phyloP scores from a whole-genome alignment of 2,888 invertebrate species.

The Diarsia mendica region DNA sequence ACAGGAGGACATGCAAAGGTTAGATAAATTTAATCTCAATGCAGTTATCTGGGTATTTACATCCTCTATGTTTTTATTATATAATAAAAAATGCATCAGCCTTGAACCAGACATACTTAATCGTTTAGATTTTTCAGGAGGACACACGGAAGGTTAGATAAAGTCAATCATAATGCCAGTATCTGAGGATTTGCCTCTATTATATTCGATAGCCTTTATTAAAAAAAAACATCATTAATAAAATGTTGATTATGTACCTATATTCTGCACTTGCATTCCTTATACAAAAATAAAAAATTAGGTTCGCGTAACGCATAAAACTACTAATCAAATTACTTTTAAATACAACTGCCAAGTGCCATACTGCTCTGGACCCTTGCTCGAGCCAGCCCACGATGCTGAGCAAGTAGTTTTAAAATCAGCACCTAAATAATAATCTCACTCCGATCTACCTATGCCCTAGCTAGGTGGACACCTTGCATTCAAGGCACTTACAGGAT shows the following conservation, averaged over 20 bases:
- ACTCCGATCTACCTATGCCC: too few relatives aligned
- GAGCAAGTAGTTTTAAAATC: too few relatives aligned
- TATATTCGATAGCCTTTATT: neutral
- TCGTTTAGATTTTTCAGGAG: slow-evolving; percentile 17
- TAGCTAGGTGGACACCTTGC: too few relatives aligned
- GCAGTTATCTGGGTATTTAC: slow-evolving; percentile 27
- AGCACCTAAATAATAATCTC: too few relatives aligned
- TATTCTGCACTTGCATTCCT: too few relatives aligned
- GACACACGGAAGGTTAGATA: slow-evolving; percentile 21
- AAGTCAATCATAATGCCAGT: neutral
- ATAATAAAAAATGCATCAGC: slow-evolving; percentile 1
- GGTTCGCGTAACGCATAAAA: too few relatives aligned
- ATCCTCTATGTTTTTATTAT: slow-evolving; percentile 15
- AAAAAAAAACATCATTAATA: neutral
- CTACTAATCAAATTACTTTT: too few relatives aligned
- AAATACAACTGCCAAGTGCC: too few relatives aligned
- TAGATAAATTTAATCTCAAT: slow-evolving; percentile 34
- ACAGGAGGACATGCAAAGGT: slow-evolving; percentile 24
- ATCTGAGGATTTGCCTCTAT: neutral
- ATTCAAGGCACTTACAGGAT: too few relatives aligned
- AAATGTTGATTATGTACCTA: neutral
- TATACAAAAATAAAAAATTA: too few relatives aligned
- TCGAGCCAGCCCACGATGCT: too few relatives aligned
- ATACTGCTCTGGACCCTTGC: too few relatives aligned
- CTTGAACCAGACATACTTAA: slow-evolving; percentile 24